Conservation (phyloP, 1,140 invertebrate genomes). For the Drosophila albomicans region DNA sequence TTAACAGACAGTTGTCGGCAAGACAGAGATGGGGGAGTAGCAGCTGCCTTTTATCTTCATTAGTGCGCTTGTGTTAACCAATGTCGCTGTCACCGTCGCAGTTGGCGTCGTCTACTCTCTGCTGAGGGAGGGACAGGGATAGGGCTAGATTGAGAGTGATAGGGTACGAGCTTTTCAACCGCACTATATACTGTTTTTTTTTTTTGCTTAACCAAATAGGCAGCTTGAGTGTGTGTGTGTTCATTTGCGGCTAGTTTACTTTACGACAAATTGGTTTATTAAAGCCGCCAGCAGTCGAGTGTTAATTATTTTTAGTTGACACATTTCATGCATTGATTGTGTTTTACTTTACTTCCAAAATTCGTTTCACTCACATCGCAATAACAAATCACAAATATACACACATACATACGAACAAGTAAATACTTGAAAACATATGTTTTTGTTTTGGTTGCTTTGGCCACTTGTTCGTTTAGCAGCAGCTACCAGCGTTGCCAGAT, state of each 20-base stretch:
- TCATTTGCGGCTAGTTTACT: too few species aligned
- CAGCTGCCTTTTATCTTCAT: slow-evolving; percentile 61
- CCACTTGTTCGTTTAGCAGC: slow-evolving; percentile 68
- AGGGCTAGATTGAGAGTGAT: background rate
- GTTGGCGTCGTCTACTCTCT: background rate
- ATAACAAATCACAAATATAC: slow-evolving; percentile 14
- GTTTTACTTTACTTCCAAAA: background rate
- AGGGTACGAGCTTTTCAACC: slow-evolving; percentile 12
- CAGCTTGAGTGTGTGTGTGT: slow-evolving; percentile 16
- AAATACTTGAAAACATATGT: slow-evolving; percentile 60
- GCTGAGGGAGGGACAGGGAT: background rate
- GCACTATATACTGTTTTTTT: background rate
- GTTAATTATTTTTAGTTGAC: slow-evolving; percentile 52
- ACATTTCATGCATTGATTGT: slow-evolving; percentile 15
- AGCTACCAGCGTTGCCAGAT: slow-evolving; percentile 33
- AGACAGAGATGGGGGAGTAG: background rate
- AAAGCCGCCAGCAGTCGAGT: slow-evolving; percentile 33
- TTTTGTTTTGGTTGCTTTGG: slow-evolving; percentile 76
- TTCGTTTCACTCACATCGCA: slow-evolving; percentile 21
- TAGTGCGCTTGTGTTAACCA: slow-evolving; percentile 55
- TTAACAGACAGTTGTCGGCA: slow-evolving; percentile 17
- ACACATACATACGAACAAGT: slow-evolving; percentile 12
- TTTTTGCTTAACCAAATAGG: too few species aligned
- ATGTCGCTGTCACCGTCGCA: background rate
- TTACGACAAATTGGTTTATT: slow-evolving; percentile 7